Conservation (phyloP, 2,113 vertebrate species). For the Geococcyx californianus region DNA sequence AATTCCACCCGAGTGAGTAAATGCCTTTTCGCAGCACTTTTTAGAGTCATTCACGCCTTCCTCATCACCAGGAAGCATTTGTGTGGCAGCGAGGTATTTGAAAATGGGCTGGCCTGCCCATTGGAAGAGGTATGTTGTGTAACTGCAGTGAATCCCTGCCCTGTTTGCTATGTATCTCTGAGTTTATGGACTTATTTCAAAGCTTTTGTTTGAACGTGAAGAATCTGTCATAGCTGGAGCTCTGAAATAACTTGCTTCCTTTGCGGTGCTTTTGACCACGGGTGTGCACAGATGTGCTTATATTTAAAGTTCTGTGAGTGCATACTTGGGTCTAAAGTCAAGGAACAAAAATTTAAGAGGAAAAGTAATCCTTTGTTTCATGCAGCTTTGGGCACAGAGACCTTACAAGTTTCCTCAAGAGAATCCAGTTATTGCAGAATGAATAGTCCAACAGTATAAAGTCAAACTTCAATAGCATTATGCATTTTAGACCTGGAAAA, state of each 20-base stretch:
- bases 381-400: not conserved
- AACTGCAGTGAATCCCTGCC: slow-evolving; percentile 24
- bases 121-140: not conserved
- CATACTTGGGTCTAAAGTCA: not conserved
- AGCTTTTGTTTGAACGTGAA: not conserved
- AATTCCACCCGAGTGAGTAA: slow-evolving; percentile 24
- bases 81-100: slow-evolving; percentile 10
- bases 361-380: not conserved
- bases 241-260: not conserved
- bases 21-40: not conserved
- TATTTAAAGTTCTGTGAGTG: not conserved
- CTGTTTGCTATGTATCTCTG: not conserved
- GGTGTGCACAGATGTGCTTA: not conserved
- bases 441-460: not conserved
- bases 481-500: not conserved
- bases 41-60: not conserved
- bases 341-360: not conserved
- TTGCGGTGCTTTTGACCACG: not conserved
- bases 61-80: slow-evolving; percentile 48
- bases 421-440: not conserved
- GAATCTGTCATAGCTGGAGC: not conserved
- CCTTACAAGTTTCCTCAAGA: not conserved
- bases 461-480: not conserved
- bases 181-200: not conserved
- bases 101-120: slow-evolving; percentile 4